Base-by-base conservation (phyloP, 2,113 vertebrate species). In the Plotosus lineatus region DNA sequence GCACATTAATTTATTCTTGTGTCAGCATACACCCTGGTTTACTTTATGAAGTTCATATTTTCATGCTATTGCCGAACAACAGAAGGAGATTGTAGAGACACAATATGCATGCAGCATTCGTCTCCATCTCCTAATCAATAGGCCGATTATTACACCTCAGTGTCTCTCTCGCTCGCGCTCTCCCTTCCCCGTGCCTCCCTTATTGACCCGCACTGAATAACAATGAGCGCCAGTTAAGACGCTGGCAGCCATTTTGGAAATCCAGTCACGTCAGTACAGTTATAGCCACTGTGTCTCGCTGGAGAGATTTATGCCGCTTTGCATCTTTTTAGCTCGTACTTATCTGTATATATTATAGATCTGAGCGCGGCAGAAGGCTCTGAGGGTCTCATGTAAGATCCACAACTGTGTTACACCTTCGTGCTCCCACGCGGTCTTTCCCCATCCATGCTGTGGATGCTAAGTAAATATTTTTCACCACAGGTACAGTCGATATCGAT, bases 201-300 rank as follows among this genome's bases (percentile, higher is more conserved):
- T 50, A 56, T 19, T 66, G 83, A 80, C 85, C 78, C 50, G n/a
- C 78, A 81, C 81, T 51, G 77, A 87, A 79, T 83, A 75, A 66
- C 31, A 85, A 55, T 14, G 26, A 36, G 83, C 86, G 82, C 85
- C 86, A 88, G 80, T 85, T 86, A 83, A 81, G 51, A 63, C 58
- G 58, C 77, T 48, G 40, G 75, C 31, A 15, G 51, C 44, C 71
- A 84, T 80, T 82, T 85, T 83, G 73, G 17, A 23, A n/a, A 81
- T 86, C 71, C 68, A 65, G 83, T 83, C 77, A 79, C 31, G 77
- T 78, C 63, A 28, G 61, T 68, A 78, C 63, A 78, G 65, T 71
- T 71, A 28, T 23, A 79, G 65, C 38, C 40, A 23, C 26, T 2
- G 15, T 23, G 78, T 38, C 42, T 71, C 51, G 17, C 31, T 60